These are phyloP conservation scores for Caenorhabditis sp. DNA, from an alignment of 2,888 invertebrate genomes.

Conservation along the genomic window DNA sequence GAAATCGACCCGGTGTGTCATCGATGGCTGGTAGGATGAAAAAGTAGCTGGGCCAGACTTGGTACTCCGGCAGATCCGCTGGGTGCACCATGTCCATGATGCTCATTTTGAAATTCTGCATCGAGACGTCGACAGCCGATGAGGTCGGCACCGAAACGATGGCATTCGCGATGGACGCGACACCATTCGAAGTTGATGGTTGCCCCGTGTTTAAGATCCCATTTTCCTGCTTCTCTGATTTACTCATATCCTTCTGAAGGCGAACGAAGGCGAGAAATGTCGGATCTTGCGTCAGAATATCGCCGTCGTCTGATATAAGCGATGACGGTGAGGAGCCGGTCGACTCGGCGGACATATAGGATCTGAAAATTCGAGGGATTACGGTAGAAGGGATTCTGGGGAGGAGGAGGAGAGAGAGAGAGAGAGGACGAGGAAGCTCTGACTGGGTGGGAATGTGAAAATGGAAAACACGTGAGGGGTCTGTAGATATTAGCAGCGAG, in stretches of 20 bases:
- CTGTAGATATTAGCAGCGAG: not conserved
- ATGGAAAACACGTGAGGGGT: slow-evolving; percentile 1
- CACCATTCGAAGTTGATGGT: slow-evolving; percentile 15
- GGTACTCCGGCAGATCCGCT: not conserved
- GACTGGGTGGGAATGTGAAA: not conserved
- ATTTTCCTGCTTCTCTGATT: not conserved
- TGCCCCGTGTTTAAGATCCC: not conserved
- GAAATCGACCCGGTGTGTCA: slow-evolving; percentile 26
- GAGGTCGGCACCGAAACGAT: not conserved
- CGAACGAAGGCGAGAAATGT: not conserved
- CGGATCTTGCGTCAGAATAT: not conserved
- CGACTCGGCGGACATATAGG: slow-evolving; percentile 32
- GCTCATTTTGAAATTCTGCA: no score
- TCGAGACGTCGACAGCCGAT: no score
- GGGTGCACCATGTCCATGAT: no score
- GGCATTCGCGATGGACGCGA: not conserved
- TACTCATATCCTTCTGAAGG: not conserved
- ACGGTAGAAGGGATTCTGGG: not conserved
- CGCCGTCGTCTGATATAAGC: not conserved
- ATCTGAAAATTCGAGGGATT: slow-evolving; percentile 22
- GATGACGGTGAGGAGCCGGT: slow-evolving; percentile 2
- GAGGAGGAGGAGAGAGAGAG: not conserved
- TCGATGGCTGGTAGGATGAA: not conserved
- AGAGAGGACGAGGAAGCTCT: not conserved
- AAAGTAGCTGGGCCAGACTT: not conserved